Evolutionary conservation across 2,888 invertebrate species (phyloP).

Genomic region (Drosophila merina): DNA sequence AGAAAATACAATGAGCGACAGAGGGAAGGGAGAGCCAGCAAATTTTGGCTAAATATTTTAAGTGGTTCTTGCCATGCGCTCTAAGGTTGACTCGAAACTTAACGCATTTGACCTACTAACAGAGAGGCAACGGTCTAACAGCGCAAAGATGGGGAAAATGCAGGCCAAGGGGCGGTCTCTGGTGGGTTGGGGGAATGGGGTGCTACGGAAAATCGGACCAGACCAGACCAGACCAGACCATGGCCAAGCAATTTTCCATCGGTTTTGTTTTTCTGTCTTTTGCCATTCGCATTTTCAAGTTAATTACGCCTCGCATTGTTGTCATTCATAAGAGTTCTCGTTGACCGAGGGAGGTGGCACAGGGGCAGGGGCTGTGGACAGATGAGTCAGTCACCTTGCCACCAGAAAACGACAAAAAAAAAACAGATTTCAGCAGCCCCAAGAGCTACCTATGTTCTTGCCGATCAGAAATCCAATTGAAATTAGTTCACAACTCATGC

Average conservation of each 20-base stretch:
- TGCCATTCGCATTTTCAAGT: slow-evolving; percentile 57
- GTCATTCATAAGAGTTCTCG: slow-evolving; percentile 58
- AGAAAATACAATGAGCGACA: slow-evolving; percentile 21
- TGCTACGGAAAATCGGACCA: slow-evolving; percentile 19
- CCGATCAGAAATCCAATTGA: slow-evolving; percentile 26
- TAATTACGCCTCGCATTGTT: slow-evolving; percentile 70
- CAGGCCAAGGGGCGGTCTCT: slow-evolving; percentile 18
- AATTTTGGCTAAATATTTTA: slow-evolving; percentile 71
- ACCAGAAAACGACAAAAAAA: slow-evolving; percentile 9
- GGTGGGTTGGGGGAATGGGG: no score
- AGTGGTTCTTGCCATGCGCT: slow-evolving; percentile 74
- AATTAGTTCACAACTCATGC: slow-evolving; percentile 44
- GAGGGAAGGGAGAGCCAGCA: slow-evolving; percentile 28
- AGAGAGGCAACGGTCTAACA: slow-evolving; percentile 22
- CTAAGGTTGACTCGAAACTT: slow-evolving; percentile 57
- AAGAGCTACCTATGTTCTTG: background rate
- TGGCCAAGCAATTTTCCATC: slow-evolving; percentile 54
- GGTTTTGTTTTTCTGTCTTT: slow-evolving; percentile 27
- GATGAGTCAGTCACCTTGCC: slow-evolving; percentile 56
- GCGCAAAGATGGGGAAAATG: slow-evolving; percentile 24
- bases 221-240: slow-evolving; percentile 34
- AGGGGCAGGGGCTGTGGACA: slow-evolving; percentile 4
- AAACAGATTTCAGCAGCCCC: no score
- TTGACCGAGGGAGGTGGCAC: background rate
- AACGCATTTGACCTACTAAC: slow-evolving; percentile 71